phyloP scores from a whole-genome alignment of 2,888 invertebrate species.

The Drosophila nigricruria region DNA sequence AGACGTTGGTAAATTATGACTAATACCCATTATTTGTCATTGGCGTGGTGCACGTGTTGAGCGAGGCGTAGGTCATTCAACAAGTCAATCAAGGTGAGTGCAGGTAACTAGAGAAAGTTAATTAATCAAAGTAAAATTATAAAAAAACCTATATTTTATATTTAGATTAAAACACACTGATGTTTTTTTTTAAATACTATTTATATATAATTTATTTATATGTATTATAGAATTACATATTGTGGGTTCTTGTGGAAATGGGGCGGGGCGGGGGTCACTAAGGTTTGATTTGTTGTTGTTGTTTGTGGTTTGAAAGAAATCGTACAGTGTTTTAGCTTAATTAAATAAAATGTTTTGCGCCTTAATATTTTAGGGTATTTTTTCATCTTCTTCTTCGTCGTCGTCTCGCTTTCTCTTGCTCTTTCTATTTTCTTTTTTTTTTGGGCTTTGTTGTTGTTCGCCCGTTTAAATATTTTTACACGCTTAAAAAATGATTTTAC shows the following conservation, averaged over 20 bases:
- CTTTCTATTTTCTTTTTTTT: constrained; percentile 22
- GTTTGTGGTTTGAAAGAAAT: constrained; percentile 58
- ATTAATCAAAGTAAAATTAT: background rate
- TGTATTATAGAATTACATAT: constrained; percentile 80
- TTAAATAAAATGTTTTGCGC: constrained; percentile 61
- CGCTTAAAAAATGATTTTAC: constrained; percentile 76
- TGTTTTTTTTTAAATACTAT: constrained; percentile 73
- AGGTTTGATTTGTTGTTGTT: constrained; percentile 48
- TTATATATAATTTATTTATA: constrained; percentile 81
- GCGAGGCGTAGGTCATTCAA: constrained; percentile 24
- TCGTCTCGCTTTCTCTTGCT: constrained; percentile 16
- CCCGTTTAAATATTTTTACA: constrained; percentile 62
- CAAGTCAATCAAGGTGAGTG: constrained; percentile 1
- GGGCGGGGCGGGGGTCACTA: constrained; percentile 18
- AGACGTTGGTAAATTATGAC: constrained; percentile 24
- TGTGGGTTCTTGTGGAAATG: constrained; percentile 40
- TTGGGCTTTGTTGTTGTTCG: constrained; percentile 35
- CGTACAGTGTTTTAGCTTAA: constrained; percentile 63
- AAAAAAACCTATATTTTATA: too few species aligned
- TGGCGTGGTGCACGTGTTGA: constrained; percentile 42
- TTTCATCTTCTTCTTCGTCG: constrained; percentile 26
- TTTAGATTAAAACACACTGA: constrained; percentile 6
- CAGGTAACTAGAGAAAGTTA: background rate
- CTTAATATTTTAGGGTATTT: constrained; percentile 56
- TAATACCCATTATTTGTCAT: constrained; percentile 24